Evolutionary conservation across 2,797 vertebrate genomes (phyloP).

Genomic region (Danio kyathit): DNA sequence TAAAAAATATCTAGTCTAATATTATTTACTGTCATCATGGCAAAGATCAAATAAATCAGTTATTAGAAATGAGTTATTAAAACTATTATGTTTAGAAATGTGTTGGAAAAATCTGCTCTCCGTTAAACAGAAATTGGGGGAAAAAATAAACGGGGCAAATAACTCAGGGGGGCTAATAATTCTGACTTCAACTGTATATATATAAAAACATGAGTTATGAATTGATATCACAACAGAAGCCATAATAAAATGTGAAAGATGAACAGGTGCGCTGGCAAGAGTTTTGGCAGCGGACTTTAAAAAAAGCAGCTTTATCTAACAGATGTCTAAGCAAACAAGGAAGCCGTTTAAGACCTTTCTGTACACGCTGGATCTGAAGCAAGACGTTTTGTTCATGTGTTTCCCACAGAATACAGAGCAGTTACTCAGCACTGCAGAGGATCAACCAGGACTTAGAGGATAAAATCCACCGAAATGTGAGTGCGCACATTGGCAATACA

Average conservation of each 20-base stretch:
- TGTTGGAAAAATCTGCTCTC: no score
- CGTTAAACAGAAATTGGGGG: no score
- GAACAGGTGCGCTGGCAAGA: background rate
- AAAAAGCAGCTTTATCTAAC: background rate
- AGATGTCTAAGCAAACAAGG: background rate
- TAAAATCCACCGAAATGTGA: constrained; percentile 95
- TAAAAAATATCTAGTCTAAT: no score
- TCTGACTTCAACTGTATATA: no score
- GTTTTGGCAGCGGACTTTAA: background rate
- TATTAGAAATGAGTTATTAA: no score
- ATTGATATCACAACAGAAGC: background rate
- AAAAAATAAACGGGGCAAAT: no score
- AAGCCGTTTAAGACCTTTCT: constrained; percentile 5
- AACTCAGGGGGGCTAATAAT: no score
- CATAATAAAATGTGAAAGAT: constrained; percentile 7
- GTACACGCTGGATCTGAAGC: constrained; percentile 9
- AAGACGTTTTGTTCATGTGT: constrained; percentile 25
- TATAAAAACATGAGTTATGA: background rate
- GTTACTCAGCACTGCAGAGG: constrained; percentile 95
- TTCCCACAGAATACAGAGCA: constrained; percentile 92
- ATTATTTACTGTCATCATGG: no score
- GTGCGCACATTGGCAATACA: constrained; percentile 60
- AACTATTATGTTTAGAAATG: no score
- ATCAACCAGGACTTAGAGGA: constrained; percentile 98
- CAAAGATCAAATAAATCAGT: no score